Percentiles rank a stretch among this genome's conserved stretches.
Conservation (phyloP, 2,888 invertebrate species). For the Volucella inanis region DNA sequence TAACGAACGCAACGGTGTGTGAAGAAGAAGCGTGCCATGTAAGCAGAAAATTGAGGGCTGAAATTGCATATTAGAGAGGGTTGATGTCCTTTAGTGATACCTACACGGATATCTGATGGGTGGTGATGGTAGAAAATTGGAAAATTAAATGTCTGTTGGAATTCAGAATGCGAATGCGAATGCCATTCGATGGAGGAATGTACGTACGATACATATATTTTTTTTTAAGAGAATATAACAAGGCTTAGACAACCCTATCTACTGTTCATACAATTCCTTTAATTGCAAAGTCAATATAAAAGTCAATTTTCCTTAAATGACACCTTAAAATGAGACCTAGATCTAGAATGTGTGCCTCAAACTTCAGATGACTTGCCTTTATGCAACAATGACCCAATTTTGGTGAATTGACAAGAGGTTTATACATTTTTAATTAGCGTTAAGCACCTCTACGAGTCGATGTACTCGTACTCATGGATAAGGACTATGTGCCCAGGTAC, state of each 20-base stretch:
- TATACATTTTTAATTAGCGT: constrained; percentile 60
- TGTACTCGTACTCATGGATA: background rate
- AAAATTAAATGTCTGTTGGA: constrained; percentile 41
- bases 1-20: constrained; percentile 66
- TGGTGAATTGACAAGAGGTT: constrained; percentile 25
- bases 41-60: constrained; percentile 68
- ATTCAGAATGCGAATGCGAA: no score
- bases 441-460: constrained; percentile 44
- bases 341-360: no score
- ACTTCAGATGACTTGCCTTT: background rate
- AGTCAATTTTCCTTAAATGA: no score
- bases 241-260: no score
- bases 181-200: no score
- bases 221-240: no score
- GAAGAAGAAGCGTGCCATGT: constrained; percentile 62
- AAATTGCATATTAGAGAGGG: constrained; percentile 70
- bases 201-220: no score
- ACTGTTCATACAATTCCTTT: no score
- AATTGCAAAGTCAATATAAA: no score
- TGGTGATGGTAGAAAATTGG: background rate
- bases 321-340: no score
- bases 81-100: constrained; percentile 47
- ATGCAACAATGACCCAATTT: constrained; percentile 55
- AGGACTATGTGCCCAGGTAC: constrained; percentile 29
- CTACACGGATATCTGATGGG: background rate